phyloP scores from a whole-genome alignment of 2,113 vertebrate genomes.

The Pterocles orientalis region DNA sequence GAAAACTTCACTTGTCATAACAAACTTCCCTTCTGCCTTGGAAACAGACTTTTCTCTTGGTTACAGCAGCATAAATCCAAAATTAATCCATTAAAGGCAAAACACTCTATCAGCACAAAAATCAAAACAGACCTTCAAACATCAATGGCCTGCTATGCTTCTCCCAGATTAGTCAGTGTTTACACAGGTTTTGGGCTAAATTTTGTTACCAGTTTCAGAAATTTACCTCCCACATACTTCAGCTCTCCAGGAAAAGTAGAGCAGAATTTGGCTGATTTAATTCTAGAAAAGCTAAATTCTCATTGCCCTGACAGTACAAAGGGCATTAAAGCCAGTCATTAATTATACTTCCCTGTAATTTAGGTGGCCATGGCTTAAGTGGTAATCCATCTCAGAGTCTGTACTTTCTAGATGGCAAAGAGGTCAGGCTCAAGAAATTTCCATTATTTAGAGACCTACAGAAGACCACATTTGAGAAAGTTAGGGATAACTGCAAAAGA shows the following conservation, averaged over 20 bases:
- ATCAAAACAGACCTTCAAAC: not conserved
- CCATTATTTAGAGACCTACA: not conserved
- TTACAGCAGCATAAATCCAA: not conserved
- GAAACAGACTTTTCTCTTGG: not conserved
- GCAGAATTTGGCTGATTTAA: not conserved
- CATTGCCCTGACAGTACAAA: not conserved
- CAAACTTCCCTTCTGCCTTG: not conserved
- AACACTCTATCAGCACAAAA: not conserved
- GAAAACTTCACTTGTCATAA: not conserved
- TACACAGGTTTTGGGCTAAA: not conserved
- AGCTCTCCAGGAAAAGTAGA: not conserved
- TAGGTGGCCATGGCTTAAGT: not conserved
- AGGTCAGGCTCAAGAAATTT: not conserved
- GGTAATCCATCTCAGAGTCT: not conserved
- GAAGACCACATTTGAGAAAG: not conserved
- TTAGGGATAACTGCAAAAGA: not conserved
- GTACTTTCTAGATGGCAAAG: not conserved
- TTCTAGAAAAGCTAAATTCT: not conserved
- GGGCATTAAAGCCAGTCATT: not conserved
- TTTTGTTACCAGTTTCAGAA: not conserved
- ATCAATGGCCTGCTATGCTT: not conserved
- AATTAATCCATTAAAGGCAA: not conserved
- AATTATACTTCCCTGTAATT: not conserved
- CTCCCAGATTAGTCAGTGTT: not conserved
- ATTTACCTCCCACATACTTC: not conserved